These are phyloP conservation scores for Hofmannophila pseudospretella DNA, from an alignment of 2,888 invertebrate species.

Conservation along the genomic window DNA sequence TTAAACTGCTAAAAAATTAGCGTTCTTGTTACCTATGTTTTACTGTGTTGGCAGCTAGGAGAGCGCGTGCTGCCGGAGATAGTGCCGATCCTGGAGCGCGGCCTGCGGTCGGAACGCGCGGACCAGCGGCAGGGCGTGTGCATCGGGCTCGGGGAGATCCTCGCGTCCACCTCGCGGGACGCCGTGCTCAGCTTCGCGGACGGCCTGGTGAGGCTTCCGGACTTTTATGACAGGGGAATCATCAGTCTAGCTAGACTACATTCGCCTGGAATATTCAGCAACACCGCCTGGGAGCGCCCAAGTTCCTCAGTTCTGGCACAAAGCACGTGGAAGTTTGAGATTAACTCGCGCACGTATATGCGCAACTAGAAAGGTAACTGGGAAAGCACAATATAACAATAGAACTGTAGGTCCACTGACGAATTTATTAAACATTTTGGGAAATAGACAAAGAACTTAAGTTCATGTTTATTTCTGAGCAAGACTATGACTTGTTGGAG, in stretches of 20 bases:
- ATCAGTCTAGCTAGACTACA: too few relatives aligned
- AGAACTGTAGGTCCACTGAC: too few relatives aligned
- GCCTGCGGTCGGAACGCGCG: slow-evolving; percentile 92
- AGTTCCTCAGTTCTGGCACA: not conserved
- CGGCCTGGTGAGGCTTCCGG: slow-evolving; percentile 39
- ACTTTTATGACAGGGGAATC: not conserved
- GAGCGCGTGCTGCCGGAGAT: slow-evolving; percentile 98
- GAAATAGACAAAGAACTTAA: too few relatives aligned
- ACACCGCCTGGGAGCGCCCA: not conserved
- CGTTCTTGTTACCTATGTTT: too few relatives aligned
- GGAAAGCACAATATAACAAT: too few relatives aligned
- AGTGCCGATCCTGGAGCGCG: slow-evolving; percentile 96
- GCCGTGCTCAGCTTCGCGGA: slow-evolving; percentile 87
- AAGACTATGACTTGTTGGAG: too few relatives aligned
- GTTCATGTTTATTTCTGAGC: too few relatives aligned
- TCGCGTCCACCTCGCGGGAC: slow-evolving; percentile 96
- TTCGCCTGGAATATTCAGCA: too few relatives aligned
- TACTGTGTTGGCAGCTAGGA: slow-evolving; percentile 81
- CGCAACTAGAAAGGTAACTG: too few relatives aligned
- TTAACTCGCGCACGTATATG: too few relatives aligned
- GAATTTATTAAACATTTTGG: too few relatives aligned
- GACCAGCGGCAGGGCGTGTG: slow-evolving; percentile 99
- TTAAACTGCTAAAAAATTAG: too few relatives aligned
- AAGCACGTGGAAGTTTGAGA: not conserved
- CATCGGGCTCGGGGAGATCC: slow-evolving; percentile 98